Evolutionary conservation across 1,140 invertebrate species (phyloP).

Genomic region (Macrobrachium nipponense): DNA sequence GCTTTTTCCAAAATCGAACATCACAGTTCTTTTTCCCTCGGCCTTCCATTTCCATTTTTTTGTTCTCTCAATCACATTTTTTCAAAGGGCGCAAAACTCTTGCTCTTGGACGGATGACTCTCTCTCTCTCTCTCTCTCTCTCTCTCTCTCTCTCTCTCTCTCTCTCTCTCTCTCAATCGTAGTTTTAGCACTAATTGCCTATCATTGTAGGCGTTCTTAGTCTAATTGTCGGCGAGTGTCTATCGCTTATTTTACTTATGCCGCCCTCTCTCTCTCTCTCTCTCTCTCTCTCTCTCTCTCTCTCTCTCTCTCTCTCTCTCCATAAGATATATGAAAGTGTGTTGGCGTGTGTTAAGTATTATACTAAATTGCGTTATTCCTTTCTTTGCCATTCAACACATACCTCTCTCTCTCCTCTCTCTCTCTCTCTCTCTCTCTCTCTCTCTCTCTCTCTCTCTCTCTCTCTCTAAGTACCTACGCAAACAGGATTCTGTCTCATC

Average conservation of each 20-base stretch:
- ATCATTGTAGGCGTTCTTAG: neutral
- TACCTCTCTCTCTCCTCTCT: neutral
- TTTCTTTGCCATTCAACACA: no score
- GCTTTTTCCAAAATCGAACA: no score
- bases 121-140: neutral
- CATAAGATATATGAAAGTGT: no score
- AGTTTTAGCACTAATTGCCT: neutral
- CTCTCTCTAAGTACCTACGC: no score
- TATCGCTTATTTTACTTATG: neutral
- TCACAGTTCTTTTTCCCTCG: neutral
- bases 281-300: constrained; percentile 19
- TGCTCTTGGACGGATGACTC: neutral
- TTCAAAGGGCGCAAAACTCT: neutral
- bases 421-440: no score
- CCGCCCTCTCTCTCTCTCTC: constrained; percentile 1
- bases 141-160: neutral
- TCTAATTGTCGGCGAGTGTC: neutral
- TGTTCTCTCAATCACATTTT: neutral
- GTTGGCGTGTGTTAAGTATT: no score
- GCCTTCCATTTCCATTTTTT: neutral
- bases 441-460: no score
- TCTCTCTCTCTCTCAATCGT: neutral
- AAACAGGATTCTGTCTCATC: no score
- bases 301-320: neutral
- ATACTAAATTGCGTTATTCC: no score